A percentile compares a stretch with the other conserved stretches of the same genome.
phyloP scores from a whole-genome alignment of 2,113 vertebrate species.

The Epinephelus cyanopodus region DNA sequence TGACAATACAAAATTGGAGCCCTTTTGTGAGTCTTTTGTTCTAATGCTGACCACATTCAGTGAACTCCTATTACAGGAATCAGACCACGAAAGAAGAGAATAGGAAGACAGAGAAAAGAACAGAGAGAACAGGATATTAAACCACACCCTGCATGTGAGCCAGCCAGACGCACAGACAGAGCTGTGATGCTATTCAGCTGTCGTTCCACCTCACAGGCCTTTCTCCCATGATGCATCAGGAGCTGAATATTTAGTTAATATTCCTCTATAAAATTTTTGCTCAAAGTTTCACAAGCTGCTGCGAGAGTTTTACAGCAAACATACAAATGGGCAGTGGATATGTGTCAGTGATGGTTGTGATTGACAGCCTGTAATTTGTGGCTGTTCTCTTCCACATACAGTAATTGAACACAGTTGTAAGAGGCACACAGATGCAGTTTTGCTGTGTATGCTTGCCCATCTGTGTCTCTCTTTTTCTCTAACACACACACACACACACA shows the following conservation, averaged over 20 bases:
- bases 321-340: constrained; percentile 18
- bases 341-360: neutral
- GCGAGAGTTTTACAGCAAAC: constrained; percentile 25
- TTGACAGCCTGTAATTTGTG: constrained; percentile 37
- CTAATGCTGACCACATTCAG: constrained; percentile 30
- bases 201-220: constrained; percentile 25
- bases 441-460: neutral
- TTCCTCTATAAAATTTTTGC: neutral
- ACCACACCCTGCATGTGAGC: constrained; percentile 76
- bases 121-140: constrained; percentile 77
- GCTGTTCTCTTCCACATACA: constrained; percentile 27
- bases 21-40: neutral
- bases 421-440: neutral
- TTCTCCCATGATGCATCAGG: constrained; percentile 6
- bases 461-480: constrained; percentile 4
- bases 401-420: constrained; percentile 37
- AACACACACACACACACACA: neutral
- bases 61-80: constrained; percentile 33
- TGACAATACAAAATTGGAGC: neutral
- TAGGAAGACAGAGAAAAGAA: constrained; percentile 43
- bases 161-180: constrained; percentile 58
- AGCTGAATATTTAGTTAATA: constrained; percentile 2
- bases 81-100: constrained; percentile 35
- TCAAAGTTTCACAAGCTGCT: constrained; percentile 15
- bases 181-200: constrained; percentile 40